Evolutionary conservation across 2,888 invertebrate species (phyloP).

Genomic region (Merodon equestris): DNA sequence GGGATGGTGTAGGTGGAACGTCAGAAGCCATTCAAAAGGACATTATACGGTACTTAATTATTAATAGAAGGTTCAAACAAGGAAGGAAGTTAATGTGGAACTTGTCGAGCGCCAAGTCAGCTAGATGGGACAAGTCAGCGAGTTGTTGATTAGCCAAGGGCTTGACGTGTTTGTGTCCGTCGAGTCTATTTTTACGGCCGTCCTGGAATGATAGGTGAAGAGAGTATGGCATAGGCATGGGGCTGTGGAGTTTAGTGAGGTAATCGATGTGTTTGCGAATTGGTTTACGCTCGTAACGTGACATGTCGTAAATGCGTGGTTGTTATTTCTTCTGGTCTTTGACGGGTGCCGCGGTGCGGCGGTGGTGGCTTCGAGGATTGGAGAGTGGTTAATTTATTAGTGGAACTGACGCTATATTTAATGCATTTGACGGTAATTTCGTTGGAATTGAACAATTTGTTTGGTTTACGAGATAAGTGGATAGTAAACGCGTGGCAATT

Average conservation of each 20-base stretch:
- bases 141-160: slow-evolving; percentile 60
- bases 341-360: too few species aligned
- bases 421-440: slow-evolving; percentile 42
- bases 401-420: slow-evolving; percentile 39
- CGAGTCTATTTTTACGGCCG: slow-evolving; percentile 18
- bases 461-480: slow-evolving; percentile 52
- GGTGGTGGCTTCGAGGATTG: not conserved
- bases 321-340: slow-evolving; percentile 12
- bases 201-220: slow-evolving; percentile 19
- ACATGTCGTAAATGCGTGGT: slow-evolving; percentile 49
- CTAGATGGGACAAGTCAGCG: slow-evolving; percentile 23
- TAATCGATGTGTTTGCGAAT: slow-evolving; percentile 61
- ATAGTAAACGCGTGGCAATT: slow-evolving; percentile 32
- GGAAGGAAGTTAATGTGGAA: slow-evolving; percentile 60
- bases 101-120: slow-evolving; percentile 39
- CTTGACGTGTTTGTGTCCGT: slow-evolving; percentile 32
- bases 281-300: slow-evolving; percentile 54
- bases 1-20: not conserved
- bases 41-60: slow-evolving; percentile 65
- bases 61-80: slow-evolving; percentile 66
- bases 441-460: slow-evolving; percentile 47
- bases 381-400: not conserved
- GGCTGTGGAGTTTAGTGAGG: slow-evolving; percentile 18
- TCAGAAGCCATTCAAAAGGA: not conserved
- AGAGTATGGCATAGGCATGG: slow-evolving; percentile 37